Conservation (phyloP, 2,797 vertebrate species). For the Molothrus aeneus region DNA sequence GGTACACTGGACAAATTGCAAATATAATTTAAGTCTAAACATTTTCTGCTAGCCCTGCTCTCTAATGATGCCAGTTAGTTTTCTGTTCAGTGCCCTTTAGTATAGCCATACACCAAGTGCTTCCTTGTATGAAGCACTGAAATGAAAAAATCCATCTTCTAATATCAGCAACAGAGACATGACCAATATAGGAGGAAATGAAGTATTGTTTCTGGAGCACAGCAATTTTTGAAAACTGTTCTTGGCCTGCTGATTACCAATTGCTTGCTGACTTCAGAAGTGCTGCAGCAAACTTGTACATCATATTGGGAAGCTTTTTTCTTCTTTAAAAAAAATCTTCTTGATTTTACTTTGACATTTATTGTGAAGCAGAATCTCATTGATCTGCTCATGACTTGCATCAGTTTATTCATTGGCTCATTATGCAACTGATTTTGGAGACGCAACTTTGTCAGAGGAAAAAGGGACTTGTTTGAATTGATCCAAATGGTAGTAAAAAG, state of each 20-base stretch:
- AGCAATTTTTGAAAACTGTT: constrained; percentile 4
- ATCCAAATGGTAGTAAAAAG: not conserved
- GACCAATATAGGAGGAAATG: not conserved
- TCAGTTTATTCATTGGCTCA: not conserved
- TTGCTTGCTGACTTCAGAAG: not conserved
- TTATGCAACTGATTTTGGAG: not conserved
- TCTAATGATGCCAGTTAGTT: not conserved
- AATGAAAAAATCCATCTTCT: not conserved
- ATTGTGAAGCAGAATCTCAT: not conserved
- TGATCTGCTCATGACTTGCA: not conserved
- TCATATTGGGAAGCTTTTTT: not conserved
- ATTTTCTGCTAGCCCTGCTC: not conserved
- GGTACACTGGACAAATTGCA: not conserved
- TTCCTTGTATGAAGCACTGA: not conserved
- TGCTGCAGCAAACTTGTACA: not conserved
- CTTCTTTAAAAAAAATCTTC: not conserved
- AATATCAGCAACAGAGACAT: not conserved
- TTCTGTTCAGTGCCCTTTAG: not conserved
- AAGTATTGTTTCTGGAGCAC: not conserved
- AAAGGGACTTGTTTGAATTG: not conserved
- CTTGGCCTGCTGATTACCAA: not conserved
- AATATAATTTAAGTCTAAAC: not conserved
- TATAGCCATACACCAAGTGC: not conserved
- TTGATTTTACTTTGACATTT: constrained; percentile 17
- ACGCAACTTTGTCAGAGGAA: not conserved